These are phyloP conservation scores for Mellilla xanthometata DNA, from an alignment of 2,888 invertebrate species.

Conservation along the genomic window DNA sequence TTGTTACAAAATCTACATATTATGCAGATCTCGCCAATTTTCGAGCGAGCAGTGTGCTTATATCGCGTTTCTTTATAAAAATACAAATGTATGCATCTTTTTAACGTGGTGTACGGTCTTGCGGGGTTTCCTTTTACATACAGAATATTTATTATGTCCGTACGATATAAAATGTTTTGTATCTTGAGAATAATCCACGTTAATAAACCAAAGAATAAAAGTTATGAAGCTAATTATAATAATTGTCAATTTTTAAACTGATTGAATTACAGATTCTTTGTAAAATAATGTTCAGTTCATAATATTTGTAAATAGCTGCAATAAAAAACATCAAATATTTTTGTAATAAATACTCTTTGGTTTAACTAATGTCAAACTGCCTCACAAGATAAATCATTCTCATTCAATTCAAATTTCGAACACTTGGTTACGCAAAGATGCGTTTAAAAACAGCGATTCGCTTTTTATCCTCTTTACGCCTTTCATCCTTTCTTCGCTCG, in stretches of 20 bases:
- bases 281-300: too few relatives aligned
- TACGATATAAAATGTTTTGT: too few relatives aligned
- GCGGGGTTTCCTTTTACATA: conserved; percentile 4
- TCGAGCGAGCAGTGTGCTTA: conserved; percentile 25
- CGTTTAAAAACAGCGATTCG: conserved; percentile 58
- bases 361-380: conserved; percentile 20
- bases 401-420: conserved; percentile 65
- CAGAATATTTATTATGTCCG: too few relatives aligned
- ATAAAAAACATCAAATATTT: too few relatives aligned
- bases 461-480: conserved; percentile 43
- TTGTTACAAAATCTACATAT: conserved; percentile 55
- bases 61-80: conserved; percentile 28
- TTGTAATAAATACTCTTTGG: too few relatives aligned
- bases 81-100: conserved; percentile 40
- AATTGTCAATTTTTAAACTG: too few relatives aligned
- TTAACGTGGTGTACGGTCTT: conserved; percentile 29
- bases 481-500: conserved; percentile 53
- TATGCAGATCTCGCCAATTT: conserved; percentile 60
- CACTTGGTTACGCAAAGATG: conserved; percentile 68
- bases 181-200: too few relatives aligned
- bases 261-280: too few relatives aligned
- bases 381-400: conserved; percentile 40
- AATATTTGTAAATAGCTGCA: too few relatives aligned
- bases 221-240: too few relatives aligned
- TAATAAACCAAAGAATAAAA: too few relatives aligned